These are phyloP conservation scores for Holothuria glaberrima DNA, from an alignment of 35 echinoderm and acorn worm species.

Conservation along the genomic window DNA sequence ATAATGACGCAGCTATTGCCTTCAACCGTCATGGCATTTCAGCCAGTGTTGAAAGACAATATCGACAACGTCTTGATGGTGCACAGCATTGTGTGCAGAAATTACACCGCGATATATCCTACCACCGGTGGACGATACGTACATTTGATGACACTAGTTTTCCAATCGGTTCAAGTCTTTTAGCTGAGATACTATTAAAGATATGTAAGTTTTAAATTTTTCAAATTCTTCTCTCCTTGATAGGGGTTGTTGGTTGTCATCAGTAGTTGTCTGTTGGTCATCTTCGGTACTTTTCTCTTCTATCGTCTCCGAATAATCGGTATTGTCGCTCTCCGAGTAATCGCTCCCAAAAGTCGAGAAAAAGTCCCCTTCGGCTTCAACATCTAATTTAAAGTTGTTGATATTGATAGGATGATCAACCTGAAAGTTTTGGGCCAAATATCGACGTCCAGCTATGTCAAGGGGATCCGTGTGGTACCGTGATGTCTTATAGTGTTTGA, in stretches of 20 bases:
- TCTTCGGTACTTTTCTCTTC: neutral
- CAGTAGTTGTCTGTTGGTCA: neutral
- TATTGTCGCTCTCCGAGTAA: neutral
- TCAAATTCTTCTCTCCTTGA: conserved; percentile 5
- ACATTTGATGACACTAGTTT: too few species aligned
- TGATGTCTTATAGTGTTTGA: neutral
- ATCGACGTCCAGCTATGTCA: neutral
- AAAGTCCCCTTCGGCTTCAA: neutral
- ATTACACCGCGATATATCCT: too few species aligned
- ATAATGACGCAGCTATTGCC: too few species aligned
- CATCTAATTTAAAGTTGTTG: conserved; percentile 18
- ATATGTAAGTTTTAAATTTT: neutral
- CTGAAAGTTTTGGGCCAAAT: conserved; percentile 8
- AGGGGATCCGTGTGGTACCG: neutral
- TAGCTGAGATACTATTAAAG: too few species aligned
- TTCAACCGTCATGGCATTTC: too few species aligned
- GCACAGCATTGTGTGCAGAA: too few species aligned
- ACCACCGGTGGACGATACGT: too few species aligned
- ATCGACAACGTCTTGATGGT: too few species aligned
- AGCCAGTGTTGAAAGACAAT: too few species aligned
- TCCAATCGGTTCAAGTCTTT: too few species aligned
- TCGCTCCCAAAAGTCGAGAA: neutral
- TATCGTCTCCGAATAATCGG: conserved; percentile 8
- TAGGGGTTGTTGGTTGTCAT: neutral
- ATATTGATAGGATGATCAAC: conserved; percentile 43